These are phyloP conservation scores for Anneissia japonica DNA, from an alignment of 35 echinoderm and acorn worm genomes.

Conservation along the genomic window DNA sequence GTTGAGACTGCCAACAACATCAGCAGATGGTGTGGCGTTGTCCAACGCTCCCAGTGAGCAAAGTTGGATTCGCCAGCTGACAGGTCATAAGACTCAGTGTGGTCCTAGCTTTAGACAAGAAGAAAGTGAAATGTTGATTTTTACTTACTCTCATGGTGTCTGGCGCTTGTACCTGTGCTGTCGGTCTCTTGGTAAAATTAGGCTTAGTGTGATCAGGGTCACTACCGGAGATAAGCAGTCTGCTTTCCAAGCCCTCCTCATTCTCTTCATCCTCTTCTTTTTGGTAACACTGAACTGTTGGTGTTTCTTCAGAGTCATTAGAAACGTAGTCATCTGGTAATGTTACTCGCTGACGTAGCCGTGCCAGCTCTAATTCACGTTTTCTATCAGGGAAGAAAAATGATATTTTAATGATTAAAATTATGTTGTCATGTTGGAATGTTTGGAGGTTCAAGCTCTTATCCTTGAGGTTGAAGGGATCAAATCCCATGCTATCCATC, in stretches of 20 bases:
- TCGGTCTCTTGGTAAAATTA: neutral
- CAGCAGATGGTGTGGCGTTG: too few relatives aligned
- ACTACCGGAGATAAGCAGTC: neutral
- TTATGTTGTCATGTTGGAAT: too few relatives aligned
- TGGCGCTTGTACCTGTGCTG: neutral
- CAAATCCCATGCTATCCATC: too few relatives aligned
- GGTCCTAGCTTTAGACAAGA: too few relatives aligned
- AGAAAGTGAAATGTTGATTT: too few relatives aligned
- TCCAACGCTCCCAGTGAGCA: too few relatives aligned
- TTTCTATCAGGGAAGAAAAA: neutral
- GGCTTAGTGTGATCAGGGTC: neutral
- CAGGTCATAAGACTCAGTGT: too few relatives aligned
- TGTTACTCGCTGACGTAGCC: neutral
- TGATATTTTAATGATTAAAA: too few relatives aligned
- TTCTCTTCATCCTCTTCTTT: neutral
- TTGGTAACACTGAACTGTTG: neutral
- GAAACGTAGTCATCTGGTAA: neutral
- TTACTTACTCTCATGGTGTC: neutral
- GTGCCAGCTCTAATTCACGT: neutral
- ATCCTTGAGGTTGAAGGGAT: too few relatives aligned
- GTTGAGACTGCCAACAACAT: too few relatives aligned
- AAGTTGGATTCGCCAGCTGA: too few relatives aligned
- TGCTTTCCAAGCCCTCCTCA: neutral
- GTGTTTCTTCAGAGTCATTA: neutral
- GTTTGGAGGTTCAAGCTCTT: too few relatives aligned